These are phyloP conservation scores for Emmelina monodactyla DNA, from an alignment of 2,888 invertebrate genomes.

Conservation along the genomic window DNA sequence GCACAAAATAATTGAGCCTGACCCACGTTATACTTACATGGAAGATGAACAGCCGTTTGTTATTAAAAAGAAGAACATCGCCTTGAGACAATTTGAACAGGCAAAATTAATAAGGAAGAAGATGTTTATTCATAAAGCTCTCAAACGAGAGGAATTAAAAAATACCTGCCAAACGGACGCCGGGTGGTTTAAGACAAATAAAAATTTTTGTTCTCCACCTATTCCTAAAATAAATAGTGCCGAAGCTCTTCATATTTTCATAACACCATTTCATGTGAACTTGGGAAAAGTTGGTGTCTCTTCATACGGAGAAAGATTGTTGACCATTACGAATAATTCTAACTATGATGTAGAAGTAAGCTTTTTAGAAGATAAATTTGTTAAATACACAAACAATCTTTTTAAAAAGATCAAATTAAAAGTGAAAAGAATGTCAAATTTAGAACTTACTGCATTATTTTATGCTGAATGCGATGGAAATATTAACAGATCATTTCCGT, in stretches of 20 bases:
- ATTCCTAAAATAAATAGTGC: too few species aligned
- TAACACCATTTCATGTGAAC: slow-evolving; percentile 32
- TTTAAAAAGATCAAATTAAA: slow-evolving; percentile 22
- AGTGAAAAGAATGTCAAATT: slow-evolving; percentile 26
- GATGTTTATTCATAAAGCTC: too few species aligned
- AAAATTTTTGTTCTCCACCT: too few species aligned
- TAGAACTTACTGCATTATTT: slow-evolving; percentile 28
- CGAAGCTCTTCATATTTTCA: slow-evolving; percentile 32
- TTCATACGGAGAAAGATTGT: slow-evolving; percentile 31
- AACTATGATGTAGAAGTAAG: slow-evolving; percentile 28
- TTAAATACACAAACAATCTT: slow-evolving; percentile 34
- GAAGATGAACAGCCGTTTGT: slow-evolving; percentile 27
- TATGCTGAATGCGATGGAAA: slow-evolving; percentile 29
- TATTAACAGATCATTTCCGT: slow-evolving; percentile 31
- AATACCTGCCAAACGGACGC: too few species aligned
- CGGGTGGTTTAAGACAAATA: too few species aligned
- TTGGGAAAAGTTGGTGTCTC: slow-evolving; percentile 40
- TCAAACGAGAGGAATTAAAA: too few species aligned
- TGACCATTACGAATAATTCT: slow-evolving; percentile 39
- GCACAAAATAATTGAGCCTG: slow-evolving; percentile 35
- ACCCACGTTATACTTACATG: slow-evolving; percentile 33
- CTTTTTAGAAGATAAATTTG: slow-evolving; percentile 25
- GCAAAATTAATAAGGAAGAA: not conserved
- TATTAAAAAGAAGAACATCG: slow-evolving; percentile 26
- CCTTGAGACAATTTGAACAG: not conserved